Percentiles rank a stretch among this genome's conserved stretches.
Evolutionary conservation across 2,888 invertebrate species (phyloP).

Genomic region (Lutraria lutraria): DNA sequence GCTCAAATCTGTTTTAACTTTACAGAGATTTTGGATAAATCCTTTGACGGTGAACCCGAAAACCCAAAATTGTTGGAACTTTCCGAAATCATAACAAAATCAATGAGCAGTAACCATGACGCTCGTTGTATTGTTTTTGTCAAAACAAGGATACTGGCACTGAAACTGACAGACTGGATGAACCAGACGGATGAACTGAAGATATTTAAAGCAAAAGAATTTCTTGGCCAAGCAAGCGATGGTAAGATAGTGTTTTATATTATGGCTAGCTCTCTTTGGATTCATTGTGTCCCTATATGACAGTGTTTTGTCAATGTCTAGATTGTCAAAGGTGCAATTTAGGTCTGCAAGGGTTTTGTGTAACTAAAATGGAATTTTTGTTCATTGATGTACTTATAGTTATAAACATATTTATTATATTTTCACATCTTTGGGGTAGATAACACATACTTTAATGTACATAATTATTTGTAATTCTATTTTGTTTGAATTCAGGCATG

Average conservation of each 20-base stretch:
- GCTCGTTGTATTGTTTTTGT: constrained; percentile 82
- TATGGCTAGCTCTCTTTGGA: too few species aligned
- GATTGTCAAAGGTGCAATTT: too few species aligned
- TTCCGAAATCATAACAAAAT: constrained; percentile 68
- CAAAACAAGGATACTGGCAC: constrained; percentile 80
- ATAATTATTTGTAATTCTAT: not conserved
- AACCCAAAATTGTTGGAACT: constrained; percentile 81
- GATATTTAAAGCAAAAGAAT: constrained; percentile 71
- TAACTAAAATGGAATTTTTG: not conserved
- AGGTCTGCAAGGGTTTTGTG: constrained; percentile 25
- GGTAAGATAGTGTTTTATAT: too few species aligned
- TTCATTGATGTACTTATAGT: not conserved
- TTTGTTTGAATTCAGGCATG: constrained; percentile 75
- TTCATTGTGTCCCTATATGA: too few species aligned
- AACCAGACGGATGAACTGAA: constrained; percentile 72
- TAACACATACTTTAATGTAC: not conserved
- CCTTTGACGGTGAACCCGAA: constrained; percentile 24
- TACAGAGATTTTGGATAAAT: too few species aligned
- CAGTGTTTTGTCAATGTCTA: too few species aligned
- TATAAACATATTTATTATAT: not conserved
- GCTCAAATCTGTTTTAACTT: too few species aligned
- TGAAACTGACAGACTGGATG: constrained; percentile 81
- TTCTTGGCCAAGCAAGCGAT: constrained; percentile 69
- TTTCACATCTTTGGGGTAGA: not conserved
- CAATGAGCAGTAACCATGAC: constrained; percentile 48